Evolutionary conservation across 2,888 invertebrate species (phyloP).

Genomic region (Heteromurus nitidus): DNA sequence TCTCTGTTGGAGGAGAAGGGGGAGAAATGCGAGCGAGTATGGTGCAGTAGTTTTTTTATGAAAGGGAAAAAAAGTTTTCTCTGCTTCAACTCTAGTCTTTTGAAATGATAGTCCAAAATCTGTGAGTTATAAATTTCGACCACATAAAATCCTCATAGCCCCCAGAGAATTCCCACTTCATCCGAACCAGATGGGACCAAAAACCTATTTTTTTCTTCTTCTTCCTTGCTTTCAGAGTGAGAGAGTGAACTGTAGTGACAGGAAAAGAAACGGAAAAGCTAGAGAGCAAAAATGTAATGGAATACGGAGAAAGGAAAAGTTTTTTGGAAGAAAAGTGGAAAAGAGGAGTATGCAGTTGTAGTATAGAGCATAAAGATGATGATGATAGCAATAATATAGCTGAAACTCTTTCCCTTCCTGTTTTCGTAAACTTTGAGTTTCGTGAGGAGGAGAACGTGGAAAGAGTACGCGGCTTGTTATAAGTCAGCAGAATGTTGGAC

Average conservation of each 20-base stretch:
- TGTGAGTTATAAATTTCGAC: conserved; percentile 74
- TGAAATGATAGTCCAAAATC: conserved; percentile 70
- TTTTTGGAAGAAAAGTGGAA: too few species aligned
- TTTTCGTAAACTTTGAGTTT: too few species aligned
- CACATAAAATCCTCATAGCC: conserved; percentile 72
- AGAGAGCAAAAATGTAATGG: background rate
- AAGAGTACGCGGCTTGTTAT: background rate
- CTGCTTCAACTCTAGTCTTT: conserved; percentile 24
- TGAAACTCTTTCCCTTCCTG: background rate
- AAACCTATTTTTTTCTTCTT: background rate
- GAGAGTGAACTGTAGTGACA: too few species aligned
- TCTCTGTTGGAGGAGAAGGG: background rate
- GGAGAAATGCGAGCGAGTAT: conserved; percentile 1
- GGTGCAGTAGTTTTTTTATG: background rate
- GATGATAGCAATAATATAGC: conserved; percentile 4
- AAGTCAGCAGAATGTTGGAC: conserved; percentile 4
- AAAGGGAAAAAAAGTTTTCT: conserved; percentile 4
- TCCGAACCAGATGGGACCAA: conserved; percentile 73
- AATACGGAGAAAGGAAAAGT: background rate
- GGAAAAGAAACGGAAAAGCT: background rate
- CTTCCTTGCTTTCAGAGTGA: background rate
- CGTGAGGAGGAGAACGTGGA: too few species aligned
- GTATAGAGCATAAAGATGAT: conserved; percentile 16
- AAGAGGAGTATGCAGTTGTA: too few species aligned
- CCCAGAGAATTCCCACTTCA: conserved; percentile 73